Conservation (phyloP, 2,888 invertebrate genomes). For the Acleris cristana region DNA sequence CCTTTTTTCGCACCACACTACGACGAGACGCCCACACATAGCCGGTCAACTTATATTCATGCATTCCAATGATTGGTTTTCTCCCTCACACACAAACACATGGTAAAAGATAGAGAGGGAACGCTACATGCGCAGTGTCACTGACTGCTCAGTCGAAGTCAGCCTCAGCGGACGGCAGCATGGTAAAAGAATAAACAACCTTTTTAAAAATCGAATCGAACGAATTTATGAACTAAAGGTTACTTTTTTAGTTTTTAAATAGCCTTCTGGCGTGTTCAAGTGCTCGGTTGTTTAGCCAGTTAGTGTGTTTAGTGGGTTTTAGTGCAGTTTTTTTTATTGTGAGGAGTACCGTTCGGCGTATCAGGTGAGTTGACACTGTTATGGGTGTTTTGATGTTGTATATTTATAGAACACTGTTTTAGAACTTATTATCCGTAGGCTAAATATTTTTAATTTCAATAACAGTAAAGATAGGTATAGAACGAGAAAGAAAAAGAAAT, state of each 20-base stretch:
- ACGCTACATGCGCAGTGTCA: constrained; percentile 74
- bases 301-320: constrained; percentile 46
- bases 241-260: constrained; percentile 44
- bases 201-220: constrained; percentile 55
- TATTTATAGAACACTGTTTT: constrained; percentile 5
- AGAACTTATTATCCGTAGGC: no score
- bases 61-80: constrained; percentile 67
- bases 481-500: no score
- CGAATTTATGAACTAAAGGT: constrained; percentile 59
- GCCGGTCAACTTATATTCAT: constrained; percentile 62
- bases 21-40: constrained; percentile 59
- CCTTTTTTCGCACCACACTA: constrained; percentile 52
- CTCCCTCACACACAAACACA: constrained; percentile 50
- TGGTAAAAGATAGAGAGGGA: constrained; percentile 57
- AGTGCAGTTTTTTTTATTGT: constrained; percentile 38
- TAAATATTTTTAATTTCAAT: no score
- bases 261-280: constrained; percentile 48
- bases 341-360: constrained; percentile 73
- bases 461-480: no score
- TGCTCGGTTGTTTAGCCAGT: constrained; percentile 23
- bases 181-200: constrained; percentile 35
- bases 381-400: constrained; percentile 24
- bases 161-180: constrained; percentile 56
- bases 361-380: constrained; percentile 65
- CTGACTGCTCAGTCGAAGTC: constrained; percentile 74